Base-by-base conservation (phyloP, 2,797 vertebrate genomes). In the Meda fulgida region DNA sequence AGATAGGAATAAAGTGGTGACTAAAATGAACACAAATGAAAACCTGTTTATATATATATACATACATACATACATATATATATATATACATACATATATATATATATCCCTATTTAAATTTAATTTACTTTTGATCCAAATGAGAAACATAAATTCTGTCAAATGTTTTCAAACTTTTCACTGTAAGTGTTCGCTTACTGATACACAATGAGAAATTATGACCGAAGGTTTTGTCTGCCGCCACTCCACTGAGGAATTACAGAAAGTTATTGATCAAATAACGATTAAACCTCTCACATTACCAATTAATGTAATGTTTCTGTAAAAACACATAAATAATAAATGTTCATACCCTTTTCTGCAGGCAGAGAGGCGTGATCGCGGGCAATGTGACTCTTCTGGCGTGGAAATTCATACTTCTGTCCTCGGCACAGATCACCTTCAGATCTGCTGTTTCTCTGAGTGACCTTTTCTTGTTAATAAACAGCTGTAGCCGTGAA, bases 361-460 rank as follows among this genome's bases (percentile, higher is more conserved):
- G 96, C 84, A 97, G 95, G 93, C 95, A 94, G 88, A 98, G 89
- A 86, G 97, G 97, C 60, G 96, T 97, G 91, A 98, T 96, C 87
- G 96, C 94, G 82, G 98, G 97, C 93, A 98, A 89, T 13, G 97
- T 98, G 85, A 95, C 96, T 95, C 97, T 97, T 93, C 97, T 97
- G 6, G 96, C 96, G 92, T 92, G 94, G 92, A 98, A 95, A 94
- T 95, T 98, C 97, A 98, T 98, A 88, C 90, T 94, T 95, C 38
- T 72, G 29, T 85, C 70, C 72, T 89, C 31, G 72, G 19, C 4
- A 7, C 14, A 29, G 21, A 40, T 78, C 43, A 58, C 48, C 8
- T 46, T 38, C 63, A 84, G 73, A 78, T 53, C 60, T 16, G 65
- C 65, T 21, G 46, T 40, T 55, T 67, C 19, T 67, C 60, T 6